These are phyloP conservation scores for Bursaphelenchus okinawaensis DNA, from an alignment of 2,888 invertebrate species.

Conservation along the genomic window DNA sequence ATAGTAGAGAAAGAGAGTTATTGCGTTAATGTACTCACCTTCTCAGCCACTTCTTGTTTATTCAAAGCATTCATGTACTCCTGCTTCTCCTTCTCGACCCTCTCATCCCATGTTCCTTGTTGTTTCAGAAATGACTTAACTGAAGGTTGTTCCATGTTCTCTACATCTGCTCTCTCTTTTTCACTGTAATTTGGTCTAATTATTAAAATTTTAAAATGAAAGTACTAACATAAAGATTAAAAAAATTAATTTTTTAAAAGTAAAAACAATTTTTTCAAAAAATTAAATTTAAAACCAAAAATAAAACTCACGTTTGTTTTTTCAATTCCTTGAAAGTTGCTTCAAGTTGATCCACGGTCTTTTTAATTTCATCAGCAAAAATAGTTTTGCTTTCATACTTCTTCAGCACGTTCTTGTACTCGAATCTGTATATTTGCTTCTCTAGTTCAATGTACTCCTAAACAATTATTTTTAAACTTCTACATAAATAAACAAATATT, in stretches of 20 bases:
- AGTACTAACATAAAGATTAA: conserved; percentile 9
- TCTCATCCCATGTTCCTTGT: conserved; percentile 56
- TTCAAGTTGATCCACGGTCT: conserved; percentile 50
- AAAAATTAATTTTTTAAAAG: not conserved
- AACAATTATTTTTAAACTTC: too few relatives aligned
- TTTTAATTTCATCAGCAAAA: conserved; percentile 51
- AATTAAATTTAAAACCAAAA: conserved; percentile 2
- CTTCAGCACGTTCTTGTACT: conserved; percentile 58
- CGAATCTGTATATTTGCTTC: conserved; percentile 57
- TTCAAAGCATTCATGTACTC: conserved; percentile 60
- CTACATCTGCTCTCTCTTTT: conserved; percentile 60
- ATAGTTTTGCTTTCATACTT: conserved; percentile 57
- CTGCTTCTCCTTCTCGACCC: conserved; percentile 59
- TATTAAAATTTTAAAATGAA: conserved; percentile 3
- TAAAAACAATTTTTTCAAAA: conserved; percentile 1
- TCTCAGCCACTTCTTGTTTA: conserved; percentile 59
- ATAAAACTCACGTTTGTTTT: conserved; percentile 56
- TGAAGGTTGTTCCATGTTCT: conserved; percentile 58
- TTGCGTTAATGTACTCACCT: too few relatives aligned
- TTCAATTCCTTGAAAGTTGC: conserved; percentile 57
- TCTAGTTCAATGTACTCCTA: conserved; percentile 59
- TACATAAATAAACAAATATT: too few relatives aligned
- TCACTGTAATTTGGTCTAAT: conserved; percentile 45
- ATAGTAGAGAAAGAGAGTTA: too few relatives aligned
- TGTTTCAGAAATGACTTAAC: conserved; percentile 58